Evolutionary conservation across 2,797 vertebrate species (phyloP), one percentile per base, ranked within the genome.

Genomic region (Phalanger gymnotis): DNA sequence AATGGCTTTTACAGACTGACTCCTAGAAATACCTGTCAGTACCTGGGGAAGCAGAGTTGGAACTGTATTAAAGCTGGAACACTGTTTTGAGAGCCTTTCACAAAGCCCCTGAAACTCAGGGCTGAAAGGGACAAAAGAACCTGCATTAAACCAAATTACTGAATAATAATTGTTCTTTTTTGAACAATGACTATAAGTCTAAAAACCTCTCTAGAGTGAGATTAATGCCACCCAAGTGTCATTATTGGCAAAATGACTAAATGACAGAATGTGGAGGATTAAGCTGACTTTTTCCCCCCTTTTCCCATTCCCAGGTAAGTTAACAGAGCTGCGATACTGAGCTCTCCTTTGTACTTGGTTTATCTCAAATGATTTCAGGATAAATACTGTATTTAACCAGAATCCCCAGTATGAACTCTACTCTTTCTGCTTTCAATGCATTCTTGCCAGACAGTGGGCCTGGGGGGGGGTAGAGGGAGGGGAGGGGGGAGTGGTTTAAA

Each of bases 211-310:
- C 61, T 81, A 7, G 91, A 66, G 90, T 92, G 92, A 95, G 34
- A 53, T 73, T 57, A 96, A 94, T 34, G 4, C 90, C 56, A 66
- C 9, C 61, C 5, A 91, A 54, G 89, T 47, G 96, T 51, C 94
- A 61, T 96, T 96, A 96, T 54, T 91, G 93, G 91, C 54, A 93
- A 97, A 98, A 93, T 54, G 54, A 93, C 94, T n/a, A 95, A 58
- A 61, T 40, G n/a, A 51, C 40, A 92, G n/a, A 61, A 58, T 91
- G 54, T 92, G 91, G 93, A 81, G 53, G 61, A 94, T n/a, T 73
- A 94, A 95, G 40, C 31, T 90, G 53, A 12, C 28, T 94, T 90
- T 94, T 93, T 66, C 40, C 52, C 34, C 66, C 25, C 14, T 7
- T 13, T 4, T 6, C 91, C 52, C 28, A 91, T 90, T 93, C 14